Evolutionary conservation across 2,888 invertebrate genomes (phyloP).

Genomic region (Noctua pronuba): DNA sequence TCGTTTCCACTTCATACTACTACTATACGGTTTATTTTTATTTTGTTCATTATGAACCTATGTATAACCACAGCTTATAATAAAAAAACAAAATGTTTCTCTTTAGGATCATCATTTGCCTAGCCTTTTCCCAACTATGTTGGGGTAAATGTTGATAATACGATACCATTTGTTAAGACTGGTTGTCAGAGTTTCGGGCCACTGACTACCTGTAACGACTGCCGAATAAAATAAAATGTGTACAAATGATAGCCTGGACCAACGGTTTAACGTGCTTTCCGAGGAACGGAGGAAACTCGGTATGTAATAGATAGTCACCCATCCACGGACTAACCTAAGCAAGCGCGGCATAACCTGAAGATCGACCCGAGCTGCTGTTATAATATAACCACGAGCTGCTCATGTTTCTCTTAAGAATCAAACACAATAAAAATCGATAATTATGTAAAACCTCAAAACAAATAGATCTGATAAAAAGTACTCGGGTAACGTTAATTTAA

Average conservation of each 20-base stretch:
- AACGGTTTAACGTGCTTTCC: not conserved
- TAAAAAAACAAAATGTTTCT: not conserved
- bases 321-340: not conserved
- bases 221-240: no score
- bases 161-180: not conserved
- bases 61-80: not conserved
- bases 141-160: not conserved
- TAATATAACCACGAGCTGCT: not conserved
- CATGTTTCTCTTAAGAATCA: not conserved
- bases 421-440: not conserved
- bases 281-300: not conserved
- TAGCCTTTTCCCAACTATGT: not conserved
- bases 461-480: constrained; percentile 22
- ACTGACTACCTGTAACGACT: not conserved
- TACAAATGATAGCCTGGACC: not conserved
- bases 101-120: not conserved
- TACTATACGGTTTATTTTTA: not conserved
- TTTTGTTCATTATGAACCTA: not conserved
- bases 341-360: not conserved
- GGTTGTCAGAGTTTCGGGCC: not conserved
- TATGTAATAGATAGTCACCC: not conserved
- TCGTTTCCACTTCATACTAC: not conserved
- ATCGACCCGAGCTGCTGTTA: not conserved
- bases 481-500: not conserved
- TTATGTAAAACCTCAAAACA: not conserved